These are phyloP conservation scores for Lindbergichthys nudifrons DNA, from an alignment of 2,797 vertebrate genomes.

Conservation along the genomic window DNA sequence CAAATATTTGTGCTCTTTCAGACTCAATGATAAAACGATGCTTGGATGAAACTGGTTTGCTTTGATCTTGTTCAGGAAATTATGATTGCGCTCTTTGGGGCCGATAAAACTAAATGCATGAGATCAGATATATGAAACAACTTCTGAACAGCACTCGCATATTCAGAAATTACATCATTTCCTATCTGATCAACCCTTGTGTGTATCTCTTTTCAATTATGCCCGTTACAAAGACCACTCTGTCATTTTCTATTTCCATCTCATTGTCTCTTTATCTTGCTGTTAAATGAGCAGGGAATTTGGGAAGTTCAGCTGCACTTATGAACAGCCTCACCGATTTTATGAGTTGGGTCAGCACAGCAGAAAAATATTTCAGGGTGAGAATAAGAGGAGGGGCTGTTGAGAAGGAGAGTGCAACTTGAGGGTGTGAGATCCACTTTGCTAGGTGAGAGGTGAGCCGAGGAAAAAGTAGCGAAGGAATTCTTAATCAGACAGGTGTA, in stretches of 20 bases:
- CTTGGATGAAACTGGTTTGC: conserved; percentile 36
- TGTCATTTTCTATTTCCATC: conserved; percentile 22
- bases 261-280: conserved; percentile 27
- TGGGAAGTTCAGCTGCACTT: conserved; percentile 34
- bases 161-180: conserved; percentile 35
- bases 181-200: conserved; percentile 20
- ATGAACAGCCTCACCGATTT: conserved; percentile 12
- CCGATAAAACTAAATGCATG: conserved; percentile 45
- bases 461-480: conserved; percentile 55
- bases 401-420: conserved; percentile 35
- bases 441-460: conserved; percentile 60
- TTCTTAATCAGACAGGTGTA: conserved; percentile 55
- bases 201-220: conserved; percentile 29
- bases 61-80: conserved; percentile 59
- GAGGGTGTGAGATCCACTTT: conserved; percentile 49
- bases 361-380: conserved; percentile 27
- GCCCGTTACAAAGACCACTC: conserved; percentile 3
- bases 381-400: conserved; percentile 15
- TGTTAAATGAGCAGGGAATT: conserved; percentile 8
- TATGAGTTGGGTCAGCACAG: conserved; percentile 1
- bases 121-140: conserved; percentile 36
- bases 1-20: conserved; percentile 74
- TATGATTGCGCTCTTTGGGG: conserved; percentile 43
- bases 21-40: conserved; percentile 57
- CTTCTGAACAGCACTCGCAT: conserved; percentile 17